Base-by-base conservation (phyloP, 2,888 invertebrate genomes). In the Lepidonotus clava region DNA sequence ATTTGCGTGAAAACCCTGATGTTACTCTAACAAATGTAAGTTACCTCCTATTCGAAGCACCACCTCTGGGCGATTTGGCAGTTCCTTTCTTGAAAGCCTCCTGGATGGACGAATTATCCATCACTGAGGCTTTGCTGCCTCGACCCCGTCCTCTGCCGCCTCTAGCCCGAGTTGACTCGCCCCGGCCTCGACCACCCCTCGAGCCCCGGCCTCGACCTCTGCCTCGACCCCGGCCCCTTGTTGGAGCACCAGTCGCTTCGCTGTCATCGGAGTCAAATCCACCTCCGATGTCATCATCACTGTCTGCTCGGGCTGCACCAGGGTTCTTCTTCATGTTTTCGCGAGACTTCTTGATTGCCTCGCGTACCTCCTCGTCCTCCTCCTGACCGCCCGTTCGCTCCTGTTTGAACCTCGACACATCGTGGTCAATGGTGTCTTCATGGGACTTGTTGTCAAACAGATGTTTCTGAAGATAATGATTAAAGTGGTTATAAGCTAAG, bases 371-470 rank as follows among this genome's bases (percentile, higher is more conserved):
- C 34, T 40, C 87, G 6, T 92, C 93, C 80, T 92, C 92, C 83
- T 91, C 89, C 24, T 90, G 90, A 28, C 89, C 89, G 89, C 90
- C 89, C 88, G 91, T 89, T 61, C 95, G 92, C 86, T 93, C 91
- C 11, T 94, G 91, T 88, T 95, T 95, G 88, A 95, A 95, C 38
- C 92, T 92, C 11, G 92, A 90, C 0, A 96, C 92, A 89, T 95
- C 95, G 0, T 93, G 93, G 56, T 95, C 95, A 2, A 96, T 93
- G 0, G 94, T 92, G 21, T 95, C 95, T 87, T 95, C 95, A 28
- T 94, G 93, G 0, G 95, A 94, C 86, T 95, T 92, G 51, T 95
- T 93, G 24, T 94, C 93, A 91, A 95, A 95, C 71, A 96, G 92
- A 92, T 95, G 94, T 0, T 95, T 93, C 77, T 95, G 91, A 0